Conservation (phyloP, 2,113 vertebrate genomes). For the Phalacrocorax aristotelis region DNA sequence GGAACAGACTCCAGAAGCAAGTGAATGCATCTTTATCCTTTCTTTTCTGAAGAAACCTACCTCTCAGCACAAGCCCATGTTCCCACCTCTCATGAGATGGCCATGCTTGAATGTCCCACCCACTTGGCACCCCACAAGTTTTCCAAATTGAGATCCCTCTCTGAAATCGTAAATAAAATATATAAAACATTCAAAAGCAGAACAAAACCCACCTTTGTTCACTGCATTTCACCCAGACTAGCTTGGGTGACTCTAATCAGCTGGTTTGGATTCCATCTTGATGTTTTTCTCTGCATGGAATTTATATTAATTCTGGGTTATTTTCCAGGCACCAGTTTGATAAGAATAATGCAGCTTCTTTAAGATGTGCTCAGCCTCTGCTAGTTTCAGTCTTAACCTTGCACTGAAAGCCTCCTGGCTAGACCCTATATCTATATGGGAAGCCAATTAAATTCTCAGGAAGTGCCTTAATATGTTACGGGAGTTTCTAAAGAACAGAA, state of each 20-base stretch:
- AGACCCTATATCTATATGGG: not conserved
- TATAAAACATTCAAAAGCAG: no score
- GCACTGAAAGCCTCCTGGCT: not conserved
- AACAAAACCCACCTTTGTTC: not conserved
- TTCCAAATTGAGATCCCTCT: no score
- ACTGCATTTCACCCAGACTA: not conserved
- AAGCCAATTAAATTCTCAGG: not conserved
- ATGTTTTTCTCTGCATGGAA: not conserved
- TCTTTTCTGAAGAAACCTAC: no score
- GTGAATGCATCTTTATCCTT: no score
- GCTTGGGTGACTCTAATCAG: not conserved
- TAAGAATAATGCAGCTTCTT: not conserved
- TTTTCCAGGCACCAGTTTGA: not conserved
- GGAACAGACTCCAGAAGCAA: no score
- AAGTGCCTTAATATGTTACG: not conserved
- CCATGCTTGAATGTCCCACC: no score
- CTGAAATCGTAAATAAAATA: no score
- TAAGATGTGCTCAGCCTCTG: not conserved
- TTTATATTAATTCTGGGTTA: not conserved
- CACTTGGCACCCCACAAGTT: no score
- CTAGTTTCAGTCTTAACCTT: not conserved
- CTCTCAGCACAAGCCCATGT: no score
- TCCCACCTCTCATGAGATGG: no score
- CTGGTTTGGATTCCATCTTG: not conserved
- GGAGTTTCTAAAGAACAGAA: not conserved